A percentile compares a stretch with the other conserved stretches of the same genome.
Conservation (phyloP, 2,113 vertebrate species). For the Misgurnus anguillicaudatus region DNA sequence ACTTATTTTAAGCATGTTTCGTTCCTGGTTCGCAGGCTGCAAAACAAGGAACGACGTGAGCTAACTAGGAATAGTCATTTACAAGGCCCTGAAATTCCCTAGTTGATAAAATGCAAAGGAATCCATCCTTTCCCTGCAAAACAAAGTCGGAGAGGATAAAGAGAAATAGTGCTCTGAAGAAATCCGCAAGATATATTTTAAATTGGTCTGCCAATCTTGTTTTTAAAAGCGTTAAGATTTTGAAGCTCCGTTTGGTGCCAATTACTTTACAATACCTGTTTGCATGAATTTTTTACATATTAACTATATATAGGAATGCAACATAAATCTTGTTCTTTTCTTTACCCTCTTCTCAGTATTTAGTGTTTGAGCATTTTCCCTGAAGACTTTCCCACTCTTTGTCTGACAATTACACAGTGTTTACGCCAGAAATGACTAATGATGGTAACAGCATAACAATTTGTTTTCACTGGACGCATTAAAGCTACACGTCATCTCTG, state of each 20-base stretch:
- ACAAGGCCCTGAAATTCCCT: conserved; percentile 8
- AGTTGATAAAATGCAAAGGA: not conserved
- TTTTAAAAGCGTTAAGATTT: conserved; percentile 30
- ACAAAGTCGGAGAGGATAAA: not conserved
- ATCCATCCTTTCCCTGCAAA: not conserved
- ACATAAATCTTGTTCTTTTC: not conserved
- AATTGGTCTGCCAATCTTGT: not conserved
- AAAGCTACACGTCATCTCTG: too few relatives aligned
- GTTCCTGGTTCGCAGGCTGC: conserved; percentile 15
- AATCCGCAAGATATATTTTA: conserved; percentile 21
- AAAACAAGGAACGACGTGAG: conserved; percentile 7
- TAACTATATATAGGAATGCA: not conserved
- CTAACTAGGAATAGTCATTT: conserved; percentile 1
- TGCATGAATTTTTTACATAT: not conserved
- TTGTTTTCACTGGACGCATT: too few relatives aligned
- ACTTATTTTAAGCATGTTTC: conserved; percentile 13
- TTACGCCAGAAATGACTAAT: too few relatives aligned
- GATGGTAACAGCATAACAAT: too few relatives aligned
- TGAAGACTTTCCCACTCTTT: not conserved
- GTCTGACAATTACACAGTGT: not conserved
- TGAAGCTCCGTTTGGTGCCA: not conserved
- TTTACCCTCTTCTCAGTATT: not conserved
- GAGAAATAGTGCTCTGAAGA: not conserved
- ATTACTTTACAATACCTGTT: not conserved
- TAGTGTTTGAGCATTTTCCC: not conserved